Evolutionary conservation across 53 echinoderm and acorn worm species (phyloP).

Genomic region (Holothuria scabra): DNA sequence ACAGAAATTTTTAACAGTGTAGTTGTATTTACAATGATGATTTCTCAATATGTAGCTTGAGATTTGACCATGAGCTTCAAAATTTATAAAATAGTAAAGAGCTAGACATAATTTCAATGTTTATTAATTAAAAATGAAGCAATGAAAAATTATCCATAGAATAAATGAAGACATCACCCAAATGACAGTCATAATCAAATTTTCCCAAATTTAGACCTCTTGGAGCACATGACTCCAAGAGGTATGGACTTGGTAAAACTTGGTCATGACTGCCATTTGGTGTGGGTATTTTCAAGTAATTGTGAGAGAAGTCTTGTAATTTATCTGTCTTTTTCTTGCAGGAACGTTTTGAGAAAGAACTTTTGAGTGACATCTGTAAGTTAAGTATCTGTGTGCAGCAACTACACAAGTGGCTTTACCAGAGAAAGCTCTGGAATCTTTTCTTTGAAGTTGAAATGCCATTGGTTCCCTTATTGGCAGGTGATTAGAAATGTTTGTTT

Average conservation of each 20-base stretch:
- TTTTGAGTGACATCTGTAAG: conserved; percentile 45
- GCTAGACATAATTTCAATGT: no score
- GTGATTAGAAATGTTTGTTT: conserved; percentile 19
- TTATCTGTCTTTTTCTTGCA: neutral
- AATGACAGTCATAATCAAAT: no score
- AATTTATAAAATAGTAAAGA: no score
- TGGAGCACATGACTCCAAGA: neutral
- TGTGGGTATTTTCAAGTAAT: neutral
- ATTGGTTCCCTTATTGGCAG: conserved; percentile 83
- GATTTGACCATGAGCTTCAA: no score
- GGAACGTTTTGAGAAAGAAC: neutral
- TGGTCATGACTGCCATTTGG: neutral
- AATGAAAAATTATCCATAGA: no score
- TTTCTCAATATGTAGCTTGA: no score
- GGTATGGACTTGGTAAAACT: neutral
- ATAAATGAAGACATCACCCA: no score
- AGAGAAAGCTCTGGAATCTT: conserved; percentile 70
- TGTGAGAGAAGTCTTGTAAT: neutral
- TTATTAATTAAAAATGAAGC: no score
- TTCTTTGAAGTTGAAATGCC: conserved; percentile 74
- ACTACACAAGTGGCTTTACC: conserved; percentile 53
- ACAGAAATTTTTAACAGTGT: no score
- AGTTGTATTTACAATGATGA: no score
- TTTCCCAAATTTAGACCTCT: no score
- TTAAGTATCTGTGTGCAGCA: conserved; percentile 67